Percentiles rank a stretch among this genome's conserved stretches.
These are phyloP conservation scores for Cyclina sinensis DNA, from an alignment of 1,140 invertebrate species.

Conservation along the genomic window DNA sequence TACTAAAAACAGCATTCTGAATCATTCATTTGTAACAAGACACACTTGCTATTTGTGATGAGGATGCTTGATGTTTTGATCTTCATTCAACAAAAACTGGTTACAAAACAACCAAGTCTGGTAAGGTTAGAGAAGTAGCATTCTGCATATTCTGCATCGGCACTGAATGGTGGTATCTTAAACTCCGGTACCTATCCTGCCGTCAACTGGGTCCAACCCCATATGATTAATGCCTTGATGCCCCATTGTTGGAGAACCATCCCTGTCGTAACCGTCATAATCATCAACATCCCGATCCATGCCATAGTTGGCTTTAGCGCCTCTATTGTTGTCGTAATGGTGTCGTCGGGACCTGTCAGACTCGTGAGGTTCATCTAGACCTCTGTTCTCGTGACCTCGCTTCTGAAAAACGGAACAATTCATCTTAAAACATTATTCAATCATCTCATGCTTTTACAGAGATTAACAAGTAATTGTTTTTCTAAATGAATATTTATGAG, in stretches of 20 bases:
- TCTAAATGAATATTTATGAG: no score
- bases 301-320: neutral
- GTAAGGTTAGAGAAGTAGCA: no score
- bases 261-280: neutral
- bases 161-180: neutral
- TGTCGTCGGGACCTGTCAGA: no score
- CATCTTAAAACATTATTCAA: no score
- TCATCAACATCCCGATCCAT: slow-evolving; percentile 14
- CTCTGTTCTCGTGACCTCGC: neutral
- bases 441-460: no score
- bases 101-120: no score
- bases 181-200: neutral
- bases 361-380: slow-evolving; percentile 1
- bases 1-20: no score
- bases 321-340: neutral
- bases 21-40: no score
- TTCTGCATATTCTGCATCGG: neutral
- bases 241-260: neutral
- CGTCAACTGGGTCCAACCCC: neutral
- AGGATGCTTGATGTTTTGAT: no score
- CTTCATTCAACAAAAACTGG: no score
- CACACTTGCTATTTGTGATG: no score
- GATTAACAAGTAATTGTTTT: no score
- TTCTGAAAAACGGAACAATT: slow-evolving; percentile 25
- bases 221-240: neutral